Evolutionary conservation across 1,140 invertebrate species (phyloP).

Genomic region (Drosophila eugracilis): DNA sequence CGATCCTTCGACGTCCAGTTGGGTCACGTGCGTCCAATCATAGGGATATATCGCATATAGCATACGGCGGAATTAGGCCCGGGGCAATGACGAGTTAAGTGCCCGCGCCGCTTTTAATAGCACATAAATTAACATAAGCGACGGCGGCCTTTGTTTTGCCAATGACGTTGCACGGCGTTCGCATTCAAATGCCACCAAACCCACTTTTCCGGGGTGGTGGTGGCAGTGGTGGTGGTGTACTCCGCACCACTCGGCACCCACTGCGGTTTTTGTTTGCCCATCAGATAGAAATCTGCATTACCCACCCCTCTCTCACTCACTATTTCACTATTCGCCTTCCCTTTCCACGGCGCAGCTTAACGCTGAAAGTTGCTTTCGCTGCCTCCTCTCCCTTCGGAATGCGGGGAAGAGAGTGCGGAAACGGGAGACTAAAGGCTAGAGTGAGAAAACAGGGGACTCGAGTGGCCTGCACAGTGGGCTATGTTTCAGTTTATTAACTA

Average conservation of each 20-base stretch:
- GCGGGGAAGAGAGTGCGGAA: not conserved
- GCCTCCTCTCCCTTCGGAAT: not conserved
- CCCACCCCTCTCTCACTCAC: slow-evolving; percentile 16
- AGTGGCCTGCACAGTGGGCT: slow-evolving; percentile 54
- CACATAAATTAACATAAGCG: slow-evolving; percentile 81
- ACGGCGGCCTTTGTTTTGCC: slow-evolving; percentile 71
- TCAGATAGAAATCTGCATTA: slow-evolving; percentile 76
- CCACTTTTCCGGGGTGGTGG: slow-evolving; percentile 30
- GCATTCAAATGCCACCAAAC: slow-evolving; percentile 59
- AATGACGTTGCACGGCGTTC: slow-evolving; percentile 70
- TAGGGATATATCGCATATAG: slow-evolving; percentile 21
- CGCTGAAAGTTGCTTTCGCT: slow-evolving; percentile 34
- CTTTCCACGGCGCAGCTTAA: slow-evolving; percentile 52
- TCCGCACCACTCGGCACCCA: slow-evolving; percentile 55
- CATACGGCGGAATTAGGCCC: slow-evolving; percentile 39
- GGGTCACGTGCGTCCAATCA: slow-evolving; percentile 74
- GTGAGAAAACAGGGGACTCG: slow-evolving; percentile 27
- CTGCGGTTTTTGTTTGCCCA: slow-evolving; percentile 82
- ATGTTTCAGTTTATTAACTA: no score
- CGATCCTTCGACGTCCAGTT: slow-evolving; percentile 10
- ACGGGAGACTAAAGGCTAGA: not conserved
- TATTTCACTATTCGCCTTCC: slow-evolving; percentile 10
- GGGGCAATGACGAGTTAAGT: slow-evolving; percentile 71
- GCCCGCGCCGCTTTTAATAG: slow-evolving; percentile 79
- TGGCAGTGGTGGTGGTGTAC: slow-evolving; percentile 8